Evolutionary conservation across 2,888 invertebrate species (phyloP).

Genomic region (Creontiades dilutus): DNA sequence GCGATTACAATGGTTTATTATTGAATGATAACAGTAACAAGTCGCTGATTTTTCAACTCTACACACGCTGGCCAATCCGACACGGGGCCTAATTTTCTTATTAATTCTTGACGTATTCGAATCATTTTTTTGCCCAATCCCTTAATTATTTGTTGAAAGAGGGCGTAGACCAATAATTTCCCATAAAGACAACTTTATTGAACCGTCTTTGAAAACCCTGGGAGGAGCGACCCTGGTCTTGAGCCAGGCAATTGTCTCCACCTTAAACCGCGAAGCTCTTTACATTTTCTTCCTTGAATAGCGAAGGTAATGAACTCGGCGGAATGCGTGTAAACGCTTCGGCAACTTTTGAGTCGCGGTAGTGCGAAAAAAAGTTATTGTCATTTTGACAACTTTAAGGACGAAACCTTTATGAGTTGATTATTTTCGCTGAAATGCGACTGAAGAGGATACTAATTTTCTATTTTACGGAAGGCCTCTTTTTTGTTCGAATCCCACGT

Average conservation of each 20-base stretch:
- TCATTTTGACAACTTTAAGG: background rate
- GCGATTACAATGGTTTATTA: too few species aligned
- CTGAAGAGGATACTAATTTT: conserved; percentile 26
- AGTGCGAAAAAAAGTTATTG: conserved; percentile 4
- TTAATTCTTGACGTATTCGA: too few species aligned
- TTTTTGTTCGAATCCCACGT: background rate
- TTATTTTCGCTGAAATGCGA: background rate
- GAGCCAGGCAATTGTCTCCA: conserved; percentile 43
- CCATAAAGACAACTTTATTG: background rate
- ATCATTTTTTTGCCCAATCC: too few species aligned
- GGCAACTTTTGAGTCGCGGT: conserved; percentile 7
- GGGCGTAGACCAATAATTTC: too few species aligned
- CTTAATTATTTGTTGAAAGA: too few species aligned
- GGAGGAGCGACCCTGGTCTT: conserved; percentile 13
- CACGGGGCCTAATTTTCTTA: too few species aligned
- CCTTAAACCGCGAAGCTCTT: conserved; percentile 50
- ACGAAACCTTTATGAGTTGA: background rate
- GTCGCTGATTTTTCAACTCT: too few species aligned
- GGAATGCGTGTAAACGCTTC: conserved; percentile 46
- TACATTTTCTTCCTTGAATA: conserved; percentile 11
- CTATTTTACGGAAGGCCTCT: background rate
- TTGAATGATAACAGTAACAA: too few species aligned
- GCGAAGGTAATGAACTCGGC: conserved; percentile 43
- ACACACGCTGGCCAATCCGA: too few species aligned
- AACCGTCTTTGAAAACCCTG: background rate